phyloP scores from a whole-genome alignment of 30 jellyfish, hydroid and myxozoan species.

The Aurelia sp. region DNA sequence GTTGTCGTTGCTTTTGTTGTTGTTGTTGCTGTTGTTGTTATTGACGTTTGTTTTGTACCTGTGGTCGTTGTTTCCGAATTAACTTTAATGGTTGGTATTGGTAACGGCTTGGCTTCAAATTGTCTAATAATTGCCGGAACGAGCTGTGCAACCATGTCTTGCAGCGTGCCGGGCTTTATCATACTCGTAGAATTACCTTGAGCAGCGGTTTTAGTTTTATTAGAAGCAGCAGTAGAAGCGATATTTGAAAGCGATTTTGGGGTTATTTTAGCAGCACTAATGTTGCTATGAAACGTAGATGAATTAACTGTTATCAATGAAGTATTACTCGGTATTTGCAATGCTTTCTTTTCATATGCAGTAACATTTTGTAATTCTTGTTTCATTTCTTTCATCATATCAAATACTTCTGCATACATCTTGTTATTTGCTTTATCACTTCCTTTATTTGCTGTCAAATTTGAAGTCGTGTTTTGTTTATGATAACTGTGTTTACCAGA shows the following conservation, averaged over 20 bases:
- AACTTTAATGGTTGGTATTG: conserved; percentile 1
- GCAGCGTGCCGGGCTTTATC: conserved; percentile 28
- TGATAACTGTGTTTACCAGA: background rate
- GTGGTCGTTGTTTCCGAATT: background rate
- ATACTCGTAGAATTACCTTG: background rate
- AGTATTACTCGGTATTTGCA: background rate
- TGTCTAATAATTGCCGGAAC: conserved; percentile 69
- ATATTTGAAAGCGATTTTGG: background rate
- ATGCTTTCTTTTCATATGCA: background rate
- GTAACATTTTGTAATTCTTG: conserved; percentile 57
- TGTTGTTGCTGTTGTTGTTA: conserved; percentile 19
- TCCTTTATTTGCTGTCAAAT: background rate
- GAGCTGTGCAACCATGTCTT: conserved; percentile 62
- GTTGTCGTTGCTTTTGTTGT: conserved; percentile 28
- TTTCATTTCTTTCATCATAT: conserved; percentile 72
- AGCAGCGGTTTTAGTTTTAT: background rate
- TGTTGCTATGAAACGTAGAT: background rate
- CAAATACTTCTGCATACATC: conserved; percentile 30
- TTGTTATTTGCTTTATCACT: background rate
- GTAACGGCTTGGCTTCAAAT: conserved; percentile 18
- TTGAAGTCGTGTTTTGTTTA: background rate
- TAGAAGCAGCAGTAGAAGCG: background rate
- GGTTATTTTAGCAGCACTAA: background rate
- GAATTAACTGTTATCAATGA: background rate
- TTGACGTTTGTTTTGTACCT: background rate